A percentile compares a stretch with the other conserved stretches of the same genome.
phyloP scores from a whole-genome alignment of 2,797 vertebrate species.

The Lepus townsendii region DNA sequence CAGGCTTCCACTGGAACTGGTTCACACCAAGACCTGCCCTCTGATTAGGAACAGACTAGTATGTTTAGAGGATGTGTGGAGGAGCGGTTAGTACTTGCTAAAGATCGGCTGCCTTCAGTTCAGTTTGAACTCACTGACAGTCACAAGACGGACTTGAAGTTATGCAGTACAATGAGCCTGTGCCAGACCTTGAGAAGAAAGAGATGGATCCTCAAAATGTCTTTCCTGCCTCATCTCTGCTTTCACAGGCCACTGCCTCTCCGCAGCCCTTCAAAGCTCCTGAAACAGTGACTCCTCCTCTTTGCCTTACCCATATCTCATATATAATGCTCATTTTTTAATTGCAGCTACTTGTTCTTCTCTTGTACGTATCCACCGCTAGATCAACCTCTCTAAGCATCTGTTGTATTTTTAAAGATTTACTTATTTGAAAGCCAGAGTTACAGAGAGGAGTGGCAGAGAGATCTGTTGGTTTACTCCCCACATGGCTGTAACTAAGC shows the following conservation, averaged over 20 bases:
- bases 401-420: too few species aligned
- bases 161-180: not conserved
- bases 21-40: conserved; percentile 6
- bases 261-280: not conserved
- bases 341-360: not conserved
- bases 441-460: too few species aligned
- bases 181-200: not conserved
- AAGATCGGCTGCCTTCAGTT: not conserved
- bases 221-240: not conserved
- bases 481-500: too few species aligned
- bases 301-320: not conserved
- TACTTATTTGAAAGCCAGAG: too few species aligned
- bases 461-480: too few species aligned
- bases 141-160: conserved; percentile 3
- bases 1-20: not conserved
- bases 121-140: not conserved
- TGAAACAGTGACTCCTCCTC: not conserved
- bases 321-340: not conserved
- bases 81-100: not conserved
- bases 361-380: not conserved
- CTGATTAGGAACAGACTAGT: not conserved
- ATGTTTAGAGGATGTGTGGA: not conserved
- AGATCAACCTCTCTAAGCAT: not conserved
- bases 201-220: not conserved
- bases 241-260: not conserved